A percentile compares a stretch with the other conserved stretches of the same genome.
phyloP scores from a whole-genome alignment of 2,797 vertebrate species.

The Catharus ustulatus region DNA sequence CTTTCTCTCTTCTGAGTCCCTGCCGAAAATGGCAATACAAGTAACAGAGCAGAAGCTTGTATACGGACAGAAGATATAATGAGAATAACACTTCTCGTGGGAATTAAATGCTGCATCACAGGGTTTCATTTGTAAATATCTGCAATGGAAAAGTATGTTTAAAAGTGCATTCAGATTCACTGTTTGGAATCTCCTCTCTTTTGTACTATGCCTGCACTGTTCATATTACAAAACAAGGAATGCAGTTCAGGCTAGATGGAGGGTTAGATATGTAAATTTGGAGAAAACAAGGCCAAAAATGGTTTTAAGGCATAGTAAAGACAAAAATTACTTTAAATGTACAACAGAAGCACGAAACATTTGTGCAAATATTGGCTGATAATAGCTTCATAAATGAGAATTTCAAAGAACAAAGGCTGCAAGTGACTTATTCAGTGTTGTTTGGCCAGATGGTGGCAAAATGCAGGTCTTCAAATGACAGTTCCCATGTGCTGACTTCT shows the following conservation, averaged over 20 bases:
- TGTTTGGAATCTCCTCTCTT: constrained; percentile 25
- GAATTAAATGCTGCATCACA: constrained; percentile 60
- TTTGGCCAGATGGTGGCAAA: neutral
- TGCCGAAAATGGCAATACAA: constrained; percentile 70
- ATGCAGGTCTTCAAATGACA: neutral
- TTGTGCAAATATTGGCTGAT: neutral
- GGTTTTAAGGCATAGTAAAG: neutral
- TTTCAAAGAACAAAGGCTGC: neutral
- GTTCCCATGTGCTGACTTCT: neutral
- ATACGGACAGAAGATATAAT: constrained; percentile 60
- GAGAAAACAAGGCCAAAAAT: constrained; percentile 10
- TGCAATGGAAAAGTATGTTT: constrained; percentile 54
- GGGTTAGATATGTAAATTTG: neutral
- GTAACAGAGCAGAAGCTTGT: constrained; percentile 67
- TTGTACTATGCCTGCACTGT: neutral
- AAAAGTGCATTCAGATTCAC: constrained; percentile 44
- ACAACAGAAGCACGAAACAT: neutral
- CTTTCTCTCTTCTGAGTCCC: constrained; percentile 59
- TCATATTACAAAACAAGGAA: neutral
- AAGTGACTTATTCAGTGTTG: neutral
- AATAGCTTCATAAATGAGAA: neutral
- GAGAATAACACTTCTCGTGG: constrained; percentile 60
- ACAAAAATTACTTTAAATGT: neutral
- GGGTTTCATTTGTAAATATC: constrained; percentile 69
- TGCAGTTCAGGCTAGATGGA: neutral